A percentile compares a stretch with the other conserved stretches of the same genome.
Conservation (phyloP, 2,888 invertebrate genomes). For the Calameuta filiformis region DNA sequence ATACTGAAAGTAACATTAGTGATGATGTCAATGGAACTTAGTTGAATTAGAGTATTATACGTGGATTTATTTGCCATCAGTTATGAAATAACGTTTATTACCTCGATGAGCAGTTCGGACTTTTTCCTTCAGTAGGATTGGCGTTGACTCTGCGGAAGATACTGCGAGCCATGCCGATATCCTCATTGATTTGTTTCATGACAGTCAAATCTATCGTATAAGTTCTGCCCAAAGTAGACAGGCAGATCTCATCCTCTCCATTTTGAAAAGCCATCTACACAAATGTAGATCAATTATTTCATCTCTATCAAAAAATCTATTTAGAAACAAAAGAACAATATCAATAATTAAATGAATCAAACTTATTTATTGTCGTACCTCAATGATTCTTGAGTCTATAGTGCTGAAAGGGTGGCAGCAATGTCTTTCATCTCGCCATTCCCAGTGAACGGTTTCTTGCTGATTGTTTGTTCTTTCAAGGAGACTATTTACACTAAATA, state of each 20-base stretch:
- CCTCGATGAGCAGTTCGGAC: constrained; percentile 61
- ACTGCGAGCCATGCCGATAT: constrained; percentile 92
- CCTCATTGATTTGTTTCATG: constrained; percentile 99
- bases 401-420: constrained; percentile 91
- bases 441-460: constrained; percentile 90
- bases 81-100: constrained; percentile 14
- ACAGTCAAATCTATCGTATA: constrained; percentile 97
- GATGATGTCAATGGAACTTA: background rate
- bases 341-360: background rate
- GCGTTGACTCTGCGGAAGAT: constrained; percentile 85
- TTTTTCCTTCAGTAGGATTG: constrained; percentile 68
- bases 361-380: constrained; percentile 68
- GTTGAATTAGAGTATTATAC: background rate
- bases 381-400: constrained; percentile 93
- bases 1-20: constrained; percentile 42
- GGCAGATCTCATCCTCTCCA: constrained; percentile 94
- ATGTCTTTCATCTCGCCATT: constrained; percentile 96
- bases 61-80: background rate
- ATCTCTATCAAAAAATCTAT: background rate
- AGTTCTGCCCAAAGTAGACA: constrained; percentile 91
- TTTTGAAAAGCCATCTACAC: constrained; percentile 84
- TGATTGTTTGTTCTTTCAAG: constrained; percentile 79
- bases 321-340: background rate
- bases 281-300: constrained; percentile 14
- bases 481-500: constrained; percentile 92